Evolutionary conservation across 2,113 vertebrate species (phyloP), one percentile per base, ranked within the genome.

Genomic region (Mirza zaza): DNA sequence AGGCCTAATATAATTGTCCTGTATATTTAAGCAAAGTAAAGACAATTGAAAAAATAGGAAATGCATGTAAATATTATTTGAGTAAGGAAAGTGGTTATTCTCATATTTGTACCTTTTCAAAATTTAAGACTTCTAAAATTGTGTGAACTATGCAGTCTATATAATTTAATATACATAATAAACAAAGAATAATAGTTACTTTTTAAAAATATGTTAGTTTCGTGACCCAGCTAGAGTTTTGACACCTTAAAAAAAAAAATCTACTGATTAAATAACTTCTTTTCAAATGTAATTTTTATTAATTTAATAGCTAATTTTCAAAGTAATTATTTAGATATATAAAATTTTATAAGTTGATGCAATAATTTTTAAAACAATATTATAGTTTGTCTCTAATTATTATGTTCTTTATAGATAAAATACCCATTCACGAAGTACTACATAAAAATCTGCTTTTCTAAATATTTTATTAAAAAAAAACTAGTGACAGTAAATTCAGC

Each of bases 381-480:
- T 85, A 57, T 8, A 85, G 13, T 52, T 81, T 91, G 89, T 94
- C 77, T 92, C 55, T 93, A 90, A 25, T 91, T 34, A 52, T 45
- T 67, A 20, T 29, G 52, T 93, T 59, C 87, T 65, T 67, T 81
- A 0, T 68, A 94, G 65, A 20, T 88, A 76, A 91, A 87, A 36
- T 94, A 89, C 10, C 10, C 27, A 0, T 48, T 57, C 86, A 70
- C 61, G 42, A 94, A 93, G 79, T 48, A 87, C 42, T 45, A 65
- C 50, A 52, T 70, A 68, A 68, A 85, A 85, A 55, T 88, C 20
- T 92, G 92, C 52, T 87, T 95, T 97, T 92, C 61, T 25, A 82
- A 70, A 68, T 95, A 18, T 17, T 67, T 85, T 36, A 85, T 65
- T 92, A 39, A 85, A 61, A 76, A 55, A 77, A 75, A 96, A 86